Evolutionary conservation across 2,797 vertebrate genomes (phyloP).

Genomic region (Gorsachius magnificus): DNA sequence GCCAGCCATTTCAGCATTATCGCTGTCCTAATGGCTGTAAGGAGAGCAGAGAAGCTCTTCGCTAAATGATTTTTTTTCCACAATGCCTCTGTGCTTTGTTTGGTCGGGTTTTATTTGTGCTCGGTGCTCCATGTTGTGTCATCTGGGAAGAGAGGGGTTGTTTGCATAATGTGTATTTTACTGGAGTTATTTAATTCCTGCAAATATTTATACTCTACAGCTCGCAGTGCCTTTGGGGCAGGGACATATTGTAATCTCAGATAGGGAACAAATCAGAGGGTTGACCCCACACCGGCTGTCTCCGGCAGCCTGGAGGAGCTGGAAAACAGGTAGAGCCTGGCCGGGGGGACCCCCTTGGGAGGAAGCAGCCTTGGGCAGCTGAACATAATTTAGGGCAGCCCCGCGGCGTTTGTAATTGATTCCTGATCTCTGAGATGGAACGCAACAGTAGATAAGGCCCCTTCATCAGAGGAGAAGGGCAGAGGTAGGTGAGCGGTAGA

Average conservation of each 20-base stretch:
- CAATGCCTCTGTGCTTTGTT: background rate
- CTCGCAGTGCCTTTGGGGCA: background rate
- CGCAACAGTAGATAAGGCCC: background rate
- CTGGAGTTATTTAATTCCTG: conserved; percentile 35
- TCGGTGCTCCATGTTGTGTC: conserved; percentile 9
- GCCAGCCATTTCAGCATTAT: conserved; percentile 28
- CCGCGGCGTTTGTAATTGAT: background rate
- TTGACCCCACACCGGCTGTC: background rate
- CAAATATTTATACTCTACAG: background rate
- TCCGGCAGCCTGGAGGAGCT: background rate
- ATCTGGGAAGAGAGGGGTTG: background rate
- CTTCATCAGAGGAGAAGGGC: background rate
- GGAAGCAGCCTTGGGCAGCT: background rate
- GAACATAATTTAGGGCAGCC: background rate
- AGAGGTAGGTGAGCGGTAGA: background rate
- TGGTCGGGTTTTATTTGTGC: background rate
- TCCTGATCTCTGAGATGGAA: background rate
- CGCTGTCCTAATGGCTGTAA: background rate
- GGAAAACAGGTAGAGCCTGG: conserved; percentile 4
- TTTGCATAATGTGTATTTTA: conserved; percentile 44
- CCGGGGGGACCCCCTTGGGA: accelerated
- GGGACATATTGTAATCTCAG: background rate
- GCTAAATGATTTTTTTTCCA: background rate
- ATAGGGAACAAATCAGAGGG: background rate
- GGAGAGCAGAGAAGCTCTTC: background rate